These are phyloP conservation scores for Epinotia nisella DNA, from an alignment of 2,888 invertebrate genomes.

Conservation along the genomic window DNA sequence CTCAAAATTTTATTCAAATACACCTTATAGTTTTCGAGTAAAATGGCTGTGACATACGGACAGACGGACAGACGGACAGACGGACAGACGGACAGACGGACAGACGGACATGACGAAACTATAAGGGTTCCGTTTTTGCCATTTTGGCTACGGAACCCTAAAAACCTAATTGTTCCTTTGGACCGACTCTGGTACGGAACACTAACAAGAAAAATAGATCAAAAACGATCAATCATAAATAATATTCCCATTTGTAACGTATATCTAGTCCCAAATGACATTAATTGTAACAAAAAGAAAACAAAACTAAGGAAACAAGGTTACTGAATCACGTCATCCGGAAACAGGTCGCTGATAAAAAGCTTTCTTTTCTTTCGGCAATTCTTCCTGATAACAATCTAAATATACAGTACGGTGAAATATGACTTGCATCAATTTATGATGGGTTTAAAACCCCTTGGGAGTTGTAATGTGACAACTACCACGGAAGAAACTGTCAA, in stretches of 20 bases:
- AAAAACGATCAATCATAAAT: background rate
- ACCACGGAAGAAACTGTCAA: too few species aligned
- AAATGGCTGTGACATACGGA: too few species aligned
- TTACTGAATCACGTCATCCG: constrained; percentile 16
- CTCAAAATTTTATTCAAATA: too few species aligned
- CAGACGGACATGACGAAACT: too few species aligned
- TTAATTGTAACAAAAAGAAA: constrained; percentile 12
- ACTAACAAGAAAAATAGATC: background rate
- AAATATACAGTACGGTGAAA: background rate
- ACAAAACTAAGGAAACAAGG: constrained; percentile 12
- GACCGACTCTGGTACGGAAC: background rate
- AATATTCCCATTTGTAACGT: background rate
- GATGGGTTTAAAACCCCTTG: background rate
- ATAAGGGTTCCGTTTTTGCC: too few species aligned
- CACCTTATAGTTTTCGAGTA: too few species aligned
- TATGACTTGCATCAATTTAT: background rate
- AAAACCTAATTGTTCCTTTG: too few species aligned
- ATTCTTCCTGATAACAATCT: background rate
- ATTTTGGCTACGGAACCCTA: too few species aligned
- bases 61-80: too few species aligned
- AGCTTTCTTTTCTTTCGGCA: constrained; percentile 16
- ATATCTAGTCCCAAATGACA: constrained; percentile 13
- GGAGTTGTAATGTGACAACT: too few species aligned
- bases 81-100: too few species aligned
- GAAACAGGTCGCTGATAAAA: constrained; percentile 23